These are phyloP conservation scores for Exaiptasia diaphana DNA, from an alignment of 64 coral and sea anemone genomes.

Conservation along the genomic window DNA sequence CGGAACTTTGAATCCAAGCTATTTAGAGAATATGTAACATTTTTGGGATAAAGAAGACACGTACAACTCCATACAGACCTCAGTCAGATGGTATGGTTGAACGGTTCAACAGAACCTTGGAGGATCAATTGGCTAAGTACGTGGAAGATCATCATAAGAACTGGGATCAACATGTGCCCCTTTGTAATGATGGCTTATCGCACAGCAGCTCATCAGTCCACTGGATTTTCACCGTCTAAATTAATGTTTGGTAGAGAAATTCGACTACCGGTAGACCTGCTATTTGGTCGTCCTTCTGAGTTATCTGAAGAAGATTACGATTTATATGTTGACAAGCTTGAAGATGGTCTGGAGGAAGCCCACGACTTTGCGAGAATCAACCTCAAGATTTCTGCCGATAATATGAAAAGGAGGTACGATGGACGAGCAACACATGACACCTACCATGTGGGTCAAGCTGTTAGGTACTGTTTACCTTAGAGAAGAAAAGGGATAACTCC, in stretches of 20 bases:
- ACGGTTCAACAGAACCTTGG: not conserved
- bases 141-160: constrained; percentile 8
- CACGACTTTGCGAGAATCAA: not conserved
- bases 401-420: constrained; percentile 11
- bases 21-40: constrained; percentile 6
- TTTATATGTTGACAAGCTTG: not conserved
- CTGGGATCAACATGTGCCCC: constrained; percentile 39
- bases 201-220: constrained; percentile 16
- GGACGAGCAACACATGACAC: not conserved
- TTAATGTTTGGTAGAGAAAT: constrained; percentile 33
- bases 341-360: constrained; percentile 5
- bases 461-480: not conserved
- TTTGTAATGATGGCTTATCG: constrained; percentile 28
- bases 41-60: not conserved
- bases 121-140: constrained; percentile 14
- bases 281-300: not conserved
- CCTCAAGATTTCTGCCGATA: not conserved
- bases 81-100: constrained; percentile 14
- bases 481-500: constrained; percentile 17
- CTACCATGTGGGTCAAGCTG: constrained; percentile 4
- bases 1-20: constrained; percentile 1
- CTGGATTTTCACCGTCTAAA: not conserved
- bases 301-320: too few species aligned
- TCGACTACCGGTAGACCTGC: not conserved
- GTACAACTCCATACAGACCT: not conserved